Base-by-base conservation (phyloP, 1,140 invertebrate species). In the Wiebesia pumilae region DNA sequence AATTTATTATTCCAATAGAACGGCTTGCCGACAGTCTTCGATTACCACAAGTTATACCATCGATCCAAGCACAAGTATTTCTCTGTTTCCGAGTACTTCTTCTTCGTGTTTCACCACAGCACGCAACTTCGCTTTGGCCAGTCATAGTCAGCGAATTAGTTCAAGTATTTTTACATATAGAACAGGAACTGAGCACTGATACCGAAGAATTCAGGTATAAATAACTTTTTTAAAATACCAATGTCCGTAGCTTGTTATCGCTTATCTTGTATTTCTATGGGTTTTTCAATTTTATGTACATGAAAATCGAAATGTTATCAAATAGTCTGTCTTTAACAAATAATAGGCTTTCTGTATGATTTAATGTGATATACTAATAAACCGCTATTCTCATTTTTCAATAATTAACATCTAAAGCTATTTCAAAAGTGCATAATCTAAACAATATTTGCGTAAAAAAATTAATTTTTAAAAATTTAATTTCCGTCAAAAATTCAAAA, bases 131-230 rank as follows among this genome's bases (percentile, higher is more conserved):
- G 0, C 93, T 99, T 43, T 99, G 98, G 98, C 98, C 98, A 12
- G 97, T 97, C 67, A 98, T 99, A 89, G 97, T 99, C 82, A 98
- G 97, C 71, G 98, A 99, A 95, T 95, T 99, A 94, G 97, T 98
- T 84, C 97, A 98, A 94, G 97, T 98, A 7, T 97, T 98, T 89
- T 93, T 98, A 47, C 97, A 98, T 91, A 97, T 99, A 90, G 98
- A 99, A 92, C 97, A 98, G 90, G 97, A 98, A 90, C 92, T 98
- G 24, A 95, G 95, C 67, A 96, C 96, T 51, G 97, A 98, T 87
- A 95, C 95, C 24, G 97, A 98, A 90, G 96, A 97, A 90, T 96
- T 97, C 90, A 97, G 96, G 97, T 97, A 93, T 87, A 33, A 73
- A 80, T 58, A 27, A 38, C 7, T 21, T 4, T 79, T 79, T 62